Base-by-base conservation (phyloP, 1,140 invertebrate species). In the Odontomachus brunneus region DNA sequence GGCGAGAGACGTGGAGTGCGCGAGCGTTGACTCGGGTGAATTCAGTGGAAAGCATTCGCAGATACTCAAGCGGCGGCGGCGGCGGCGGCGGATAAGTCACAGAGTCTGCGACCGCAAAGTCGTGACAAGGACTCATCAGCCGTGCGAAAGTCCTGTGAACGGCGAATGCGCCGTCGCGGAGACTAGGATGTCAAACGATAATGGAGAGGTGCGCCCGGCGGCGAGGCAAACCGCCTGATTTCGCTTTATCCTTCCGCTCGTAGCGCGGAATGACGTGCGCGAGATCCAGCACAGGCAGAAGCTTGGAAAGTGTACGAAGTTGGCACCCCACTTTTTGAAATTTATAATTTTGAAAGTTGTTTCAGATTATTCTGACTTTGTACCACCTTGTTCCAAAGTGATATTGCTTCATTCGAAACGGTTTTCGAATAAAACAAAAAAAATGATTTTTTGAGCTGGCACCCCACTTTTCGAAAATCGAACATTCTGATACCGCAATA, bases 61-160 rank as follows among this genome's bases (percentile, higher is more conserved):
- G 63, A 66, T 63, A 87, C 87, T 84, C 51, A 71, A 49, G 5
- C 72, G 63, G 53, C 26, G 73, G 29, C 60, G 63, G 53, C 26
- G 73, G 29, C 60, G 53, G 66, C 60, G 62, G 73, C 82, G 84
- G 86, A 86, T 84, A 88, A 67, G 72, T 75, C 73, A n/a, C n/a
- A 83, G 78, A 89, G 82, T 85, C 73, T 85, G 88, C 72, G 82
- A 90, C 91, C 90, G 86, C 86, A 89, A 82, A 90, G 88, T 92
- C 89, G 90, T 90, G 89, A 92, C 90, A 89, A 89, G 91, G 91
- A 92, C 90, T 93, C 91, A 92, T 93, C 91, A 91, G 72, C 80
- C 88, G 90, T 92, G 90, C 89, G 91, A 92, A 93, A 92, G 91
- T 91, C 83, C 87, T 72, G 73, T 82, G 72, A 84, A 78, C 82